Conservation (phyloP, 2,888 invertebrate genomes). For the Nemotelus pantherinus region DNA sequence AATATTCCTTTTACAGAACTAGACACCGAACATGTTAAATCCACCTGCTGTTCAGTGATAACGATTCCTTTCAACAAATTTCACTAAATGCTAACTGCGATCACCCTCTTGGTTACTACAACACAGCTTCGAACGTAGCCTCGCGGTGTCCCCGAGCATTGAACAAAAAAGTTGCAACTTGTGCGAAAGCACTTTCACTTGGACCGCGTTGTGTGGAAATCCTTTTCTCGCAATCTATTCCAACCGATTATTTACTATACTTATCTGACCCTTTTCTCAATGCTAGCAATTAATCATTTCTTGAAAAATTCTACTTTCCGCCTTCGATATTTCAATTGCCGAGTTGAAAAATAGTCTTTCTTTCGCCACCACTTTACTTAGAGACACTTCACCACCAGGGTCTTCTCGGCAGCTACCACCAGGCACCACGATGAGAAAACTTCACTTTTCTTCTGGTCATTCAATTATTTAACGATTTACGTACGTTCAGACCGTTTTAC, state of each 20-base stretch:
- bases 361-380: neutral
- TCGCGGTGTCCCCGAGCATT: neutral
- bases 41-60: no score
- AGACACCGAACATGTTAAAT: neutral
- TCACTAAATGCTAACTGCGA: no score
- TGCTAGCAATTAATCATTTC: neutral
- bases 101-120: no score
- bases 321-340: neutral
- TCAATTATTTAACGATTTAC: neutral
- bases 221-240: neutral
- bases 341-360: neutral
- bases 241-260: neutral
- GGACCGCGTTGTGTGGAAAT: constrained; percentile 9
- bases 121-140: no score
- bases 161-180: constrained; percentile 4
- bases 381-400: neutral
- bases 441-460: constrained; percentile 13
- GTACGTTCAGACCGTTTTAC: neutral
- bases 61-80: no score
- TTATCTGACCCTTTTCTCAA: neutral
- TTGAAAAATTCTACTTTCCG: neutral
- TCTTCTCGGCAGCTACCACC: neutral
- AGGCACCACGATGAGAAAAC: neutral
- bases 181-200: constrained; percentile 45
- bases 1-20: constrained; percentile 3